Evolutionary conservation across 2,113 vertebrate genomes (phyloP).

Genomic region (Ellobius talpinus): DNA sequence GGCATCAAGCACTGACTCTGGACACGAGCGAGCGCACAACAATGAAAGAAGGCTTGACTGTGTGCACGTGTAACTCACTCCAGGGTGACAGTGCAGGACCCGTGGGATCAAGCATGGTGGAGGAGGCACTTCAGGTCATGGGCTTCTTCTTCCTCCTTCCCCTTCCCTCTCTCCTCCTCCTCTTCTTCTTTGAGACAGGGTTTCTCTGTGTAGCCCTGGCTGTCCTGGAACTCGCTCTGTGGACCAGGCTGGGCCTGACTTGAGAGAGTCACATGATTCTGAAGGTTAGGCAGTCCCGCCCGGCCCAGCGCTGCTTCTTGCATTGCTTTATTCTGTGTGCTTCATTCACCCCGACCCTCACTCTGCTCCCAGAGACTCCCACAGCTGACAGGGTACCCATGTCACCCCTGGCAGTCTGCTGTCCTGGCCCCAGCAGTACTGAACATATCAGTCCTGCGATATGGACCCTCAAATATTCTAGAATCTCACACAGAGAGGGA

Average conservation of each 20-base stretch:
- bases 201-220: neutral
- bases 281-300: too few species aligned
- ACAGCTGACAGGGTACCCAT: neutral
- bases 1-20: slow-evolving; percentile 89
- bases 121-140: neutral
- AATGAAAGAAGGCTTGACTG: slow-evolving; percentile 87
- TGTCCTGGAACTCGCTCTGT: neutral
- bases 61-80: neutral
- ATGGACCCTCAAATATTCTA: neutral
- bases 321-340: neutral
- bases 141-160: neutral
- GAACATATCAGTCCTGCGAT: neutral
- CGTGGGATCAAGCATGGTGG: neutral
- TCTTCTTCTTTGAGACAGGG: neutral
- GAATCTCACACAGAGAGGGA: neutral
- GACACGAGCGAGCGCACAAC: slow-evolving; percentile 86
- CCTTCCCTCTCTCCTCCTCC: neutral
- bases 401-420: neutral
- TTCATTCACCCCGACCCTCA: neutral
- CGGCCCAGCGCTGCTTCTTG: neutral
- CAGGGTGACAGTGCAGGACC: neutral
- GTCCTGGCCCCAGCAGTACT: neutral
- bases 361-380: neutral
- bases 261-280: slow-evolving; percentile 87
- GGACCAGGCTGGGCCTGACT: slow-evolving; percentile 49